A percentile compares a stretch with the other conserved stretches of the same genome.
Conservation (phyloP, 2,113 vertebrate genomes). For the Seriola quinqueradiata region DNA sequence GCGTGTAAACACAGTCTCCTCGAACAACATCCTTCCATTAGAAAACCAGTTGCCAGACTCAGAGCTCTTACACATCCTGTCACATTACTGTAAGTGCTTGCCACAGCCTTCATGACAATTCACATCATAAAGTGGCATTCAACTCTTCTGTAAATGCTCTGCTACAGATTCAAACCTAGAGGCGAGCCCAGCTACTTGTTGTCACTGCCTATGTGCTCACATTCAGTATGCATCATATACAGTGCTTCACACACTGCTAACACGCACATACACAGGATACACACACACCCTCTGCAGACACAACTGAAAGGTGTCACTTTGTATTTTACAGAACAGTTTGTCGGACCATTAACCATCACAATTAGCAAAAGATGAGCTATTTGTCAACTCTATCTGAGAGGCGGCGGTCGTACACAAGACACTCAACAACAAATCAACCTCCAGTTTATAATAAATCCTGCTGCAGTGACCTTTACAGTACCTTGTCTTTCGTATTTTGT, state of each 20-base stretch:
- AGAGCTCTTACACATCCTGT: background rate
- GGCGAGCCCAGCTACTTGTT: background rate
- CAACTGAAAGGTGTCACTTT: background rate
- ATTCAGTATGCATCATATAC: background rate
- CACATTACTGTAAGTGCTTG: background rate
- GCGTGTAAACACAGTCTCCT: background rate
- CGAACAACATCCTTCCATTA: background rate
- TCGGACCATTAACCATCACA: background rate
- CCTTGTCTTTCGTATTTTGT: slow-evolving; percentile 47
- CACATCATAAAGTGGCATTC: background rate
- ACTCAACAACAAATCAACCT: background rate
- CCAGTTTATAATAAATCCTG: background rate
- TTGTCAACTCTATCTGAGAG: background rate
- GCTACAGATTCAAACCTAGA: background rate
- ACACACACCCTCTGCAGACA: background rate
- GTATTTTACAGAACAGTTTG: background rate
- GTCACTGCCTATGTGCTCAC: background rate
- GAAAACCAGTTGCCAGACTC: background rate
- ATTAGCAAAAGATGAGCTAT: background rate
- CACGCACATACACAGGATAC: background rate
- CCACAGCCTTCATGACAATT: background rate
- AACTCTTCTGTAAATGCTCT: background rate
- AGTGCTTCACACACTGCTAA: background rate
- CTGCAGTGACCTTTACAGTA: slow-evolving; percentile 22
- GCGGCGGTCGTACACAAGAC: background rate